Percentiles rank a stretch among this genome's conserved stretches.
phyloP scores from a whole-genome alignment of 2,113 vertebrate genomes.

The Aphyosemion australe region DNA sequence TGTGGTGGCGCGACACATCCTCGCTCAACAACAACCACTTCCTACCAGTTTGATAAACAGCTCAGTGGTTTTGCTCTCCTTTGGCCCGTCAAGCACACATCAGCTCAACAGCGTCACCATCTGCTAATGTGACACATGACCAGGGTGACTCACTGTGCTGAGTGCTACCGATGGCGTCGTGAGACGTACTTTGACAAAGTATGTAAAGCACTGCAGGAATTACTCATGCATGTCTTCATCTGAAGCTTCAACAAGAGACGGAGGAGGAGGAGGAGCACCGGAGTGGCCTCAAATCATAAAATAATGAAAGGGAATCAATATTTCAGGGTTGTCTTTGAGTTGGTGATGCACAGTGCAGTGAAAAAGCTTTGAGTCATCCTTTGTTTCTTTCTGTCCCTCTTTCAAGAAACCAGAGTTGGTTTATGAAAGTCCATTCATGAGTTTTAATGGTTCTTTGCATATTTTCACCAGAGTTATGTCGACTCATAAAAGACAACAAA shows the following conservation, averaged over 20 bases:
- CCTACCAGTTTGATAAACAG: constrained; percentile 78
- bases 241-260: constrained; percentile 19
- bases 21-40: constrained; percentile 76
- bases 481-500: too few species aligned
- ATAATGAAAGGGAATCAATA: constrained; percentile 54
- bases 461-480: not conserved
- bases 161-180: constrained; percentile 35
- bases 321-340: constrained; percentile 56
- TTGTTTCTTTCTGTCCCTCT: not conserved
- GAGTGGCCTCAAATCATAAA: constrained; percentile 46
- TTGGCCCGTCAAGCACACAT: constrained; percentile 48
- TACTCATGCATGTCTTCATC: constrained; percentile 37
- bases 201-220: constrained; percentile 47
- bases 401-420: not conserved
- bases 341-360: constrained; percentile 25
- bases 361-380: not conserved
- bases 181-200: constrained; percentile 64
- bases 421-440: not conserved
- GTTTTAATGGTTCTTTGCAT: not conserved
- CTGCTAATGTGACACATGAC: constrained; percentile 66
- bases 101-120: constrained; percentile 62
- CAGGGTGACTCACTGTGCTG: constrained; percentile 49
- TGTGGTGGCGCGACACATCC: constrained; percentile 70
- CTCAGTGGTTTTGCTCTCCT: constrained; percentile 68
- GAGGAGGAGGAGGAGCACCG: constrained; percentile 36